Evolutionary conservation across 2,797 vertebrate genomes (phyloP).

Genomic region (Dallia pectoralis): DNA sequence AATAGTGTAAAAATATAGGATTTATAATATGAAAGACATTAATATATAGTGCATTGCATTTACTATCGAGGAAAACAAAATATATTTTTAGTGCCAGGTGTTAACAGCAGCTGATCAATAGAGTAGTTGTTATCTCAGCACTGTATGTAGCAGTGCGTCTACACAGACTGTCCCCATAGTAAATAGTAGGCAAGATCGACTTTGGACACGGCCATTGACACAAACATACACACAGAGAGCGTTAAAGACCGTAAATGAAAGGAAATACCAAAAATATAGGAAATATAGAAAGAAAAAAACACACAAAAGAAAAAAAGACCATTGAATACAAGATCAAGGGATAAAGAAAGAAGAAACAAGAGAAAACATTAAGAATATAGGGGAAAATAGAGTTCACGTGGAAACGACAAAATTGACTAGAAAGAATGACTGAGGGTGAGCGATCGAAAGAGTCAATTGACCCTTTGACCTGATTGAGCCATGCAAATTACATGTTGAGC

Average conservation of each 20-base stretch:
- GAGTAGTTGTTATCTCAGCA: not conserved
- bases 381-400: no score
- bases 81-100: not conserved
- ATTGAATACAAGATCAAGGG: not conserved
- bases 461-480: conserved; percentile 59
- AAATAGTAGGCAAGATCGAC: not conserved
- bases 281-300: conserved; percentile 25
- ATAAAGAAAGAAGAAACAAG: conserved; percentile 9
- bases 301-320: conserved; percentile 8
- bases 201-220: not conserved
- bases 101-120: not conserved
- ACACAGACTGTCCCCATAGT: not conserved
- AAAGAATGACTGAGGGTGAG: conserved; percentile 38
- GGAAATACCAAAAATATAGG: not conserved
- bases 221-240: conserved; percentile 1
- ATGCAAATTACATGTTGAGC: conserved; percentile 55
- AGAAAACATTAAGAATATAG: no score
- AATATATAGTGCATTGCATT: no score
- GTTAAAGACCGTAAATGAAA: conserved; percentile 4
- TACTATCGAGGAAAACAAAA: no score
- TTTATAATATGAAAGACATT: no score
- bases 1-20: no score
- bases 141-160: conserved; percentile 1
- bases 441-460: conserved; percentile 55
- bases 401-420: not conserved